Base-by-base conservation (phyloP, 2,888 invertebrate genomes). In the Odontomyia ornata region DNA sequence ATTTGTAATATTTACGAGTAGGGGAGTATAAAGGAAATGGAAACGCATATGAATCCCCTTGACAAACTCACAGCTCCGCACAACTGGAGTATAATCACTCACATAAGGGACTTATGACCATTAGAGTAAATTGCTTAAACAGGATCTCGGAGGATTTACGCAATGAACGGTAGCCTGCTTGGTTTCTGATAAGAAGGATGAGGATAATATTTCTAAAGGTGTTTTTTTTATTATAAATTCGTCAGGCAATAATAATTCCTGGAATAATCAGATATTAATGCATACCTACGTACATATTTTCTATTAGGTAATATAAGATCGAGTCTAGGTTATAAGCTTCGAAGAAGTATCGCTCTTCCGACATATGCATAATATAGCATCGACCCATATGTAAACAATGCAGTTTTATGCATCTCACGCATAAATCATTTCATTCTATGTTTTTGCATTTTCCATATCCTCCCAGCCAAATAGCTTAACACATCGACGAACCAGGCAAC, bases 41-140 rank as follows among this genome's bases (percentile, higher is more conserved):
- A 52, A 69, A 69, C 69, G 52, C 69, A 69, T 71, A 28, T 13
- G 28, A 36, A 57, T 36, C 36, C 57, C 36, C 43, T 23, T 60
- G 27, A 23, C 18, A 0, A 25, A 4, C 43, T 36, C 52, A 23
- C 27, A 23, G 36, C 36, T 9, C 18, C 3, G 18, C 21, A 73
- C 36, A 15, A 21, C 9, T 13, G 18, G 21, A 18, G 23, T 23
- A 60, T 73, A 73, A 57, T 60, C 57, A 30, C 36, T 21, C 13
- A 73, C 30, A 23, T 46, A 36, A 60, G 43, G 43, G 60, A 13
- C 30, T 73, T 73, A 73, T 46, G 25, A 23, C 43, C 73, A 73
- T 73, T 60, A 73, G 60, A 36, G 60, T 60, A 60, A 73, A 73
- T 73, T 73, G 73, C 73, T 73, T 73, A 36, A 73, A 73, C 23